Base-by-base conservation (phyloP, 2,113 vertebrate species). In the Myxocyprinus asiaticus region DNA sequence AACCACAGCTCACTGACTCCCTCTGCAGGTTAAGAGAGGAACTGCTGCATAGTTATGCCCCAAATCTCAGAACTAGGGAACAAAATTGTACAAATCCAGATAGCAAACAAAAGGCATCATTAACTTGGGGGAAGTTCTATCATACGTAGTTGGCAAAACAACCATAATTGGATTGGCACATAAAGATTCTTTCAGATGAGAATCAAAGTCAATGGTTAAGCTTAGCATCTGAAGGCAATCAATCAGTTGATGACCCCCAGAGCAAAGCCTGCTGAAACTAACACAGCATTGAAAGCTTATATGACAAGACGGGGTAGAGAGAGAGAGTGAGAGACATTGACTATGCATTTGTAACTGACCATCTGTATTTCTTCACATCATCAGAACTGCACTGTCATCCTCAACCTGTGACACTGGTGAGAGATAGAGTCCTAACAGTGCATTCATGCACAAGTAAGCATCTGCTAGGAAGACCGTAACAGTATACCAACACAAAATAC, bases 391-490 rank as follows among this genome's bases (percentile, higher is more conserved):
- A 56, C 53, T 63, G 48, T 67, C 7, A 33, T 33, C 22, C 22
- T 33, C 22, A 33, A 33, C 1, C 66, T 56, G 47, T 67, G 61
- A 80, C 56, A 53, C 10, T n/a, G 17, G 9, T 47, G n/a, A 81
- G 43, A 33, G 22, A 33, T 33, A 33, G 22, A 73, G 61, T 64
- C 50, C 67, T 73, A 69, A 66, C 71, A 69, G 78, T 78, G 79
- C 63, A 15, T 74, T 68, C 79, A 84, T 84, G 70, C 79, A 79
- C 61, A 63, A 75, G 48, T 69, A 65, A 51, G 65, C 63, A 84
- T 64, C 33, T 59, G 22, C 56, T 67, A 66, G 56, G 56, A 74
- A 74, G 44, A 53, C 48, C 4, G 53, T 17, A 14, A 73, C 62
- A 43, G 63, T 9, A 48, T 44, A 80, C 62, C 79, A 63, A 68